phyloP scores from a whole-genome alignment of 2,888 invertebrate genomes.

The Labia minor region DNA sequence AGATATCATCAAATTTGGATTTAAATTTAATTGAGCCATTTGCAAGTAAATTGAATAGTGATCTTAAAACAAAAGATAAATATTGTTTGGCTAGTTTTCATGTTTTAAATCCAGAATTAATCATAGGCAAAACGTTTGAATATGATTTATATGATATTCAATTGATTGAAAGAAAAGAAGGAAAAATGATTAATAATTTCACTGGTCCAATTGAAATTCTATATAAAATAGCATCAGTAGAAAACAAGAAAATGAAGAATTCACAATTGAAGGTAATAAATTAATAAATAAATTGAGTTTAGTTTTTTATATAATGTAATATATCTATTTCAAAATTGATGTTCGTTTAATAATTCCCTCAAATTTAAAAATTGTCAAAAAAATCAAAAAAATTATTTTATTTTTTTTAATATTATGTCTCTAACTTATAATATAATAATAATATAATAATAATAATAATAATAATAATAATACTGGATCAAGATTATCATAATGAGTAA shows the following conservation, averaged over 20 bases:
- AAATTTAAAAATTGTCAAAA: no score
- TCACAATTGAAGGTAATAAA: not conserved
- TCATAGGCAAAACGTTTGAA: not conserved
- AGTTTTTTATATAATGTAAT: no score
- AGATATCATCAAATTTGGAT: not conserved
- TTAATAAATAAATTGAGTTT: not conserved
- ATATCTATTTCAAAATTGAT: no score
- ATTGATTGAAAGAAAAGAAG: not conserved
- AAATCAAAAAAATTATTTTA: no score
- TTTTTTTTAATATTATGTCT: no score
- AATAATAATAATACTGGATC: no score
- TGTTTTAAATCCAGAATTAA: not conserved
- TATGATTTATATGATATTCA: not conserved
- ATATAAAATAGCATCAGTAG: not conserved
- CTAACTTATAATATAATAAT: no score
- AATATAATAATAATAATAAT: no score
- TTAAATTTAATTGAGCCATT: not conserved
- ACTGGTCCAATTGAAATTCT: not conserved
- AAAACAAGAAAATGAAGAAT: not conserved
- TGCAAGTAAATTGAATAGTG: not conserved
- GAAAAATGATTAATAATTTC: not conserved
- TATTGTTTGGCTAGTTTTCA: not conserved
- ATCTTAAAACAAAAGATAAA: not conserved
- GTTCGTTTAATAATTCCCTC: no score
- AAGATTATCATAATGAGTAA: no score